Conservation (phyloP, 2,113 vertebrate genomes). For the Pluvialis apricaria region DNA sequence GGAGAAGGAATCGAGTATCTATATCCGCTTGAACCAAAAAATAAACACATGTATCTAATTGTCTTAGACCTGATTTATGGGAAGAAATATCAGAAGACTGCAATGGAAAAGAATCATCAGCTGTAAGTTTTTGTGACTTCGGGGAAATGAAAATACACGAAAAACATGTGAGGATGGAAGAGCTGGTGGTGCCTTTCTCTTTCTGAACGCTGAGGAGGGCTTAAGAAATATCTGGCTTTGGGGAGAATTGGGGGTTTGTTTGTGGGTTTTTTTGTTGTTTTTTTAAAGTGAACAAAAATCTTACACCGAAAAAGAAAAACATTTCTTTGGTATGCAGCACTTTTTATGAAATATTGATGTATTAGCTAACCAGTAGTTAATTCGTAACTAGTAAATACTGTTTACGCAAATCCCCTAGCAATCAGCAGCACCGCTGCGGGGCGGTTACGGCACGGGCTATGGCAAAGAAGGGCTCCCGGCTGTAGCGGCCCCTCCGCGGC, state of each 20-base stretch:
- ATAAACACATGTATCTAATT: too few relatives aligned
- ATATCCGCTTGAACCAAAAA: background rate
- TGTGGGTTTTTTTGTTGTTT: background rate
- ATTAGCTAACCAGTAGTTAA: background rate
- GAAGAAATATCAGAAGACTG: background rate
- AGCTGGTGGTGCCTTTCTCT: background rate
- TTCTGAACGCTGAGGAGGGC: background rate
- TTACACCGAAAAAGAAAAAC: background rate
- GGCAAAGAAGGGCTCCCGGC: background rate
- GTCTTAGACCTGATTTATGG: background rate
- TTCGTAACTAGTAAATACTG: background rate
- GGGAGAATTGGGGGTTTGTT: background rate
- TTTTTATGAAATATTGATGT: background rate
- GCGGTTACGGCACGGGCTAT: background rate
- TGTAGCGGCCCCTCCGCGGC: background rate
- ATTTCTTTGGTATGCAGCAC: background rate
- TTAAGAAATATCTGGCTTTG: background rate
- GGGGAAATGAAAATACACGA: background rate
- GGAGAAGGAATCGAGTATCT: background rate
- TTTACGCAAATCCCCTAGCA: background rate
- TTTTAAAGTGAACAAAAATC: background rate
- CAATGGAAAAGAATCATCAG: background rate
- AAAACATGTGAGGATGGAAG: background rate
- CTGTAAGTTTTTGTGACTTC: background rate
- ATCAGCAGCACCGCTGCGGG: background rate